Base-by-base conservation (phyloP, 2,888 invertebrate genomes). In the Acrobasis suavella region DNA sequence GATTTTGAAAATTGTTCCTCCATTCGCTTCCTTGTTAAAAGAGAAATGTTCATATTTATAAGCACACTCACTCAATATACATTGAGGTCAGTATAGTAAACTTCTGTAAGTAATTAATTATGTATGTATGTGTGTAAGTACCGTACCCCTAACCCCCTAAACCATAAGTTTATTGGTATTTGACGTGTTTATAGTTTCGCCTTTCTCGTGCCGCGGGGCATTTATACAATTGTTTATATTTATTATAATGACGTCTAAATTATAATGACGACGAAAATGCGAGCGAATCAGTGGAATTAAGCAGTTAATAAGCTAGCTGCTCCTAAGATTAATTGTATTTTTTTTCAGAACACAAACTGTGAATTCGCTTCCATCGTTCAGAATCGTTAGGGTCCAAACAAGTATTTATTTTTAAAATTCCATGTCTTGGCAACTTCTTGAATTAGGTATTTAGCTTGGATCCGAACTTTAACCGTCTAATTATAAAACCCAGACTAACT, bases 121-220 rank as follows among this genome's bases (percentile, higher is more conserved):
- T 6, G 14, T 22, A 22, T 46, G 46, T 46, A n/a, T n/a, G 14
- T 22, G 3, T 46, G 46, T 46, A n/a, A 2, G n/a, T 6, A 10
- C 14, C 46, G 46, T 46, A 46, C 46, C 52, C 39, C 39, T 39
- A 55, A 55, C 39, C 55, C 16, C 38, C 16, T 55, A 55, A 55
- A 39, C 55, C 46, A 46, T 38, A 15, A 39, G 55, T 39, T 55
- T 55, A 55, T 55, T 55, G 55, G 39, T 16, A 55, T 55, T 39
- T 55, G 37, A 55, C 55, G 55, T 55, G 55, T 55, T 39, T 16
- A 39, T 38, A 16, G 55, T 38, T 38, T 10, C 9, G n/a, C 54
- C 54, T 12, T 38, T 55, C 15, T 54, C 54, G 55, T 39, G 39
- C 39, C 10, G 9, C 7, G 6, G 16, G 17, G 38, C 39, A 39